These are phyloP conservation scores for Cataglyphis cursor DNA, from an alignment of 2,888 invertebrate species.

Conservation along the genomic window DNA sequence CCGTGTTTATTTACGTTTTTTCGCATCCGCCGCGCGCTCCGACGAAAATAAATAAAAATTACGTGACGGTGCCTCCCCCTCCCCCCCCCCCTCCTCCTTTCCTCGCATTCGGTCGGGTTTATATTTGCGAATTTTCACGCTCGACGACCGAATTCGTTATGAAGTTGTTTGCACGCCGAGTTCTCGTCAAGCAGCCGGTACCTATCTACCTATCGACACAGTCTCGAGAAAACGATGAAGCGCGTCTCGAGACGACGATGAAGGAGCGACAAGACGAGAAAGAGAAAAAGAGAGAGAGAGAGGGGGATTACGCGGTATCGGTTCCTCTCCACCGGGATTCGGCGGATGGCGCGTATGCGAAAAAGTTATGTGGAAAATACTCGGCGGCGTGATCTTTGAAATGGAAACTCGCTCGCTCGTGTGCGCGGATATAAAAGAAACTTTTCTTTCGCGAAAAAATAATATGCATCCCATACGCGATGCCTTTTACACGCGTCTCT, in stretches of 20 bases:
- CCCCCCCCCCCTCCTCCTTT: not conserved
- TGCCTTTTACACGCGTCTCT: conserved; percentile 33
- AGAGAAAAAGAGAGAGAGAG: not conserved
- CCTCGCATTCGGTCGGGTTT: conserved; percentile 30
- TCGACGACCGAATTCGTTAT: conserved; percentile 52
- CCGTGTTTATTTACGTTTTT: conserved; percentile 53
- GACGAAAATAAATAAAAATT: conserved; percentile 66
- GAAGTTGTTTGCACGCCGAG: conserved; percentile 59
- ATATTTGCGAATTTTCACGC: conserved; percentile 63
- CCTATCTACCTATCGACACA: conserved; percentile 26
- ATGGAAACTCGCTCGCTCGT: conserved; percentile 52
- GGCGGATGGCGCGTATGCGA: conserved; percentile 31
- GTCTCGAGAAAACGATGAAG: conserved; percentile 18
- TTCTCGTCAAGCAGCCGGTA: conserved; percentile 40
- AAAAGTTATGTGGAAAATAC: conserved; percentile 42
- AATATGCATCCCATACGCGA: conserved; percentile 21
- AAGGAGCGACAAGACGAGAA: not conserved
- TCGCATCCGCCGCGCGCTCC: conserved; percentile 44
- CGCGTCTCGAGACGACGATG: conserved; percentile 28
- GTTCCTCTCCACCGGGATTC: conserved; percentile 37
- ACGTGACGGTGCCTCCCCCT: conserved; percentile 4
- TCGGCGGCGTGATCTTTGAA: conserved; percentile 45
- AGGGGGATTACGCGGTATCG: conserved; percentile 34
- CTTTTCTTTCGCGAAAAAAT: conserved; percentile 49
- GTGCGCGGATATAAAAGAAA: conserved; percentile 45